These are phyloP conservation scores for Zoroaster sp. DNA, from an alignment of 53 echinoderm and acorn worm genomes.

Conservation along the genomic window DNA sequence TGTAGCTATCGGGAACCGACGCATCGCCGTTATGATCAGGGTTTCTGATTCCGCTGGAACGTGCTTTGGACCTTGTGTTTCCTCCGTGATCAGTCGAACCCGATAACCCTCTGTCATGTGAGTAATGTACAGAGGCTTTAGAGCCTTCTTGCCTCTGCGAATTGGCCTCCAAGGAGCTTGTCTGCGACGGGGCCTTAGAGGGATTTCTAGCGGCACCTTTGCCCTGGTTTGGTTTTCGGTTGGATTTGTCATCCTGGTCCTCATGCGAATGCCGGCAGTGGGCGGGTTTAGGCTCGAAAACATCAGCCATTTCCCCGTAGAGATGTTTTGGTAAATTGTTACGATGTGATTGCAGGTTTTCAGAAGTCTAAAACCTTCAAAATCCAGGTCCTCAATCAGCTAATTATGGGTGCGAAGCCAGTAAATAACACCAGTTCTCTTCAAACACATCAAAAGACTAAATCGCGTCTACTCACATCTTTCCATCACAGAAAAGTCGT, in stretches of 20 bases:
- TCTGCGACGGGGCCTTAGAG: neutral
- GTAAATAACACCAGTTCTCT: too few species aligned
- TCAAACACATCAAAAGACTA: too few species aligned
- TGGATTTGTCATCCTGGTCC: neutral
- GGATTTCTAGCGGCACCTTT: neutral
- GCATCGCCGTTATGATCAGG: neutral
- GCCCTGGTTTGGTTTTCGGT: neutral
- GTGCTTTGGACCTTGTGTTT: neutral
- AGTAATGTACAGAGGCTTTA: neutral
- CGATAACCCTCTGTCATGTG: neutral
- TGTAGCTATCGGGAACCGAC: neutral
- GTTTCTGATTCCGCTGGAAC: neutral
- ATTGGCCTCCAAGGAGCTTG: neutral
- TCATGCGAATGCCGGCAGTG: constrained; percentile 18
- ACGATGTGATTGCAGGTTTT: too few species aligned
- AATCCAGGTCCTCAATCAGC: too few species aligned
- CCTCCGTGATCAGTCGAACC: neutral
- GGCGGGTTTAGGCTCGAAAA: neutral
- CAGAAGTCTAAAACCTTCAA: too few species aligned
- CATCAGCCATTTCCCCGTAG: neutral
- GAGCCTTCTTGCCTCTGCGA: neutral
- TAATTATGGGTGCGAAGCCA: too few species aligned
- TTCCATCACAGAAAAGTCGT: too few species aligned
- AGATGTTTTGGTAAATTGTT: neutral
- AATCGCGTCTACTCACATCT: too few species aligned